Conservation (phyloP, 2,797 vertebrate genomes). For the Okamejei kenojei region DNA sequence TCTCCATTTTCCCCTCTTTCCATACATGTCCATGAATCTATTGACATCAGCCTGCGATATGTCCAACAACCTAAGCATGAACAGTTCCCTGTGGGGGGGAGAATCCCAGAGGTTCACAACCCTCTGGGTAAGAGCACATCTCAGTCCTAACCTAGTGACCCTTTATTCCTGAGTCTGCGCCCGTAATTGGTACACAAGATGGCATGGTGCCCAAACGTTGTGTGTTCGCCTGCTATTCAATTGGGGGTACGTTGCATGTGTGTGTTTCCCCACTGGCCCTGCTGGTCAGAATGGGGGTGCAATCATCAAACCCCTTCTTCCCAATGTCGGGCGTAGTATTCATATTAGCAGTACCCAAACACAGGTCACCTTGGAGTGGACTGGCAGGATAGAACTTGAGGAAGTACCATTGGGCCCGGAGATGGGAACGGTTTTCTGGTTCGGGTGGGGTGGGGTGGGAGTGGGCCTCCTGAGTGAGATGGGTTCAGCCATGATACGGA, state of each 20-base stretch:
- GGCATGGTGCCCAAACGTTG: not conserved
- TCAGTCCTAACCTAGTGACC: no score
- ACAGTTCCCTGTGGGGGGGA: no score
- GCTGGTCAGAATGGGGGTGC: not conserved
- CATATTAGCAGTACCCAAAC: not conserved
- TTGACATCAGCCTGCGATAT: no score
- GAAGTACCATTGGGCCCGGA: not conserved
- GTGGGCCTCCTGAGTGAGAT: not conserved
- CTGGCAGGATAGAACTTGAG: not conserved
- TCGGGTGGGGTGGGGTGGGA: not conserved
- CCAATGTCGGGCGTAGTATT: not conserved
- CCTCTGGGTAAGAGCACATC: no score
- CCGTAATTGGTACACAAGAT: not conserved
- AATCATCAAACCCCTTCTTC: not conserved
- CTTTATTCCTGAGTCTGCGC: no score
- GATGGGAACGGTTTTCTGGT: not conserved
- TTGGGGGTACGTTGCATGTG: not conserved
- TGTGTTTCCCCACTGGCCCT: not conserved
- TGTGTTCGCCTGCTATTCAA: not conserved
- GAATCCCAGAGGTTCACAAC: no score
- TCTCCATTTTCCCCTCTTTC: no score
- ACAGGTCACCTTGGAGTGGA: not conserved
- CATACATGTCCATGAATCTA: no score
- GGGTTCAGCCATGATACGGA: not conserved
- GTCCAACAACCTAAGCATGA: no score